These are phyloP conservation scores for Drosophila carrolli DNA, from an alignment of 1,140 invertebrate species.

Conservation along the genomic window DNA sequence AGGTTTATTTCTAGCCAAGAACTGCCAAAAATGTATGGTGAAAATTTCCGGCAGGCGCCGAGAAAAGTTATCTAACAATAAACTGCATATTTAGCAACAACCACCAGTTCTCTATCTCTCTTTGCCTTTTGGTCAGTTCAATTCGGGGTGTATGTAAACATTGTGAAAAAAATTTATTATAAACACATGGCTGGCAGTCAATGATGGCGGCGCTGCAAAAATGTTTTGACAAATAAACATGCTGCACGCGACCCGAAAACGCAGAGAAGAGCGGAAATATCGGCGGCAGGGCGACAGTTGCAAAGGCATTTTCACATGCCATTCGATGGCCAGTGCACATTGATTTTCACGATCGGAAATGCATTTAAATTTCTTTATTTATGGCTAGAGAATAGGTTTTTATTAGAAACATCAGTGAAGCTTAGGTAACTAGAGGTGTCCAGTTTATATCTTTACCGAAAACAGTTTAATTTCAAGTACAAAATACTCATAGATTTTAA, in stretches of 20 bases:
- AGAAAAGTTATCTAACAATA: constrained; percentile 68
- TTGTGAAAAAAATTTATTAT: constrained; percentile 70
- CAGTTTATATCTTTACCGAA: not conserved
- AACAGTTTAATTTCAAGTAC: too few relatives aligned
- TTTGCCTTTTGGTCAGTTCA: constrained; percentile 10
- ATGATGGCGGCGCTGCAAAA: constrained; percentile 57
- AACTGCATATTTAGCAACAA: constrained; percentile 66
- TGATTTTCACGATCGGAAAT: not conserved
- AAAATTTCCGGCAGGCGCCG: constrained; percentile 52
- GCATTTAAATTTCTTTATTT: not conserved
- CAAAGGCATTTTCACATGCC: not conserved
- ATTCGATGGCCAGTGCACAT: not conserved
- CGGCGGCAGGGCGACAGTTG: constrained; percentile 1
- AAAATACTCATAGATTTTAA: too few relatives aligned
- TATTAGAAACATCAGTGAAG: not conserved
- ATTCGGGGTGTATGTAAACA: constrained; percentile 59
- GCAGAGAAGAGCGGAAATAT: constrained; percentile 1
- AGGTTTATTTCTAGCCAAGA: constrained; percentile 16
- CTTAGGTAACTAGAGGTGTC: not conserved
- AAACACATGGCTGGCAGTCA: constrained; percentile 65
- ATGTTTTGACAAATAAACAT: constrained; percentile 81
- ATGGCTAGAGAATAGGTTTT: not conserved
- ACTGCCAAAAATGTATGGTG: constrained; percentile 6
- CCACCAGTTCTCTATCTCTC: constrained; percentile 22
- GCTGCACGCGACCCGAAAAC: constrained; percentile 69